A percentile compares a stretch with the other conserved stretches of the same genome.
Conservation (phyloP, 2,888 invertebrate species). For the Cremastinae sp. region DNA sequence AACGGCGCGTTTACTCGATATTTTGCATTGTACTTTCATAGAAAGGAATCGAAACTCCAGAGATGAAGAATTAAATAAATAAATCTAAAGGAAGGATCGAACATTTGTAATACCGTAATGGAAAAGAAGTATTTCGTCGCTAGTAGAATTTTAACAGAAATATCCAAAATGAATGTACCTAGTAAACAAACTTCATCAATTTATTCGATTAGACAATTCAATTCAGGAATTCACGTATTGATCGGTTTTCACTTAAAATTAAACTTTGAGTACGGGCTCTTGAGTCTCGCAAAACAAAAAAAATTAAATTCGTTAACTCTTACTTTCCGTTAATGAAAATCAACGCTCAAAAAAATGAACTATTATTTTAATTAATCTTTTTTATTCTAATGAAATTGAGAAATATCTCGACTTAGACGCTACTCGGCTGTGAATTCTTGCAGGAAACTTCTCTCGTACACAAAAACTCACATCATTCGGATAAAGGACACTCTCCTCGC, state of each 20-base stretch:
- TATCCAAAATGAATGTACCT: conserved; percentile 34
- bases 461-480: conserved; percentile 25
- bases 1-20: conserved; percentile 10
- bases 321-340: conserved; percentile 17
- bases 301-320: conserved; percentile 20
- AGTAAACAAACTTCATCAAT: conserved; percentile 56
- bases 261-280: conserved; percentile 2
- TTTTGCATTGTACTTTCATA: conserved; percentile 39
- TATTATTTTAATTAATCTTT: conserved; percentile 21
- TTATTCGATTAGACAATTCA: conserved; percentile 60
- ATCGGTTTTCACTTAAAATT: conserved; percentile 21
- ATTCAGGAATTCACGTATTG: conserved; percentile 53
- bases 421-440: conserved; percentile 24
- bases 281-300: conserved; percentile 1
- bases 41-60: conserved; percentile 39
- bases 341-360: conserved; percentile 30
- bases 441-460: conserved; percentile 26
- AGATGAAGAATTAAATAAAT: conserved; percentile 10
- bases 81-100: neutral
- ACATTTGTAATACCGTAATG: neutral
- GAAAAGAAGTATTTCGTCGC: neutral
- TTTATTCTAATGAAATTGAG: conserved; percentile 2
- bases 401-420: conserved; percentile 8
- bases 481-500: conserved; percentile 21
- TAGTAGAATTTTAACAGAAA: conserved; percentile 15